Evolutionary conservation across 2,888 invertebrate genomes (phyloP).

Genomic region (Camponotus fellah): DNA sequence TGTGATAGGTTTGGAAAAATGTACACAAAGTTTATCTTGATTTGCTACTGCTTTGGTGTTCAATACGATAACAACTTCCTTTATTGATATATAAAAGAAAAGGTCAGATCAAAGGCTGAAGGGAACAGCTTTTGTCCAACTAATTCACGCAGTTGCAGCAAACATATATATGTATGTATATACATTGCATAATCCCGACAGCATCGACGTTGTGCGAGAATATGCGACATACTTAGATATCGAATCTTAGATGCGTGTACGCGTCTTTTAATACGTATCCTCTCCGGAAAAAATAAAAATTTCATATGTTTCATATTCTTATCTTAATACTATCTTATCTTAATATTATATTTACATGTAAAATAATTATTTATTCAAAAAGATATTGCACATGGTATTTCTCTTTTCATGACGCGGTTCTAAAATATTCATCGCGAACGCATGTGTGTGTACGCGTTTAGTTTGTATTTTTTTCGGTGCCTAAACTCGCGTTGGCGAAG

Average conservation of each 20-base stretch:
- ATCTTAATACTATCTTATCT: not conserved
- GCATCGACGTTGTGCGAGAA: not conserved
- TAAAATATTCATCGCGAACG: too few species aligned
- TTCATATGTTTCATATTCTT: too few species aligned
- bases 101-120: not conserved
- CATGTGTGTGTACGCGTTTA: not conserved
- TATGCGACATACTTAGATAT: not conserved
- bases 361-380: not conserved
- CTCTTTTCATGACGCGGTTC: too few species aligned
- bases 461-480: conserved; percentile 21
- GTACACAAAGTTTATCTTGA: conserved; percentile 6
- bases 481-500: conserved; percentile 5
- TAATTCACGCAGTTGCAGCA: not conserved
- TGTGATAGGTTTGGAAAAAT: not conserved
- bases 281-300: not conserved
- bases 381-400: too few species aligned
- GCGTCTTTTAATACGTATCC: not conserved
- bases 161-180: not conserved
- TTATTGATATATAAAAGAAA: not conserved
- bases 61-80: not conserved
- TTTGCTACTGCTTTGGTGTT: not conserved
- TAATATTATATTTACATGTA: not conserved
- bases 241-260: too few species aligned
- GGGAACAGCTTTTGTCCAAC: not conserved
- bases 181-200: not conserved